Percentiles rank a stretch among this genome's conserved stretches.
These are phyloP conservation scores for Manduca sexta DNA, from an alignment of 1,140 invertebrate genomes.

Conservation along the genomic window DNA sequence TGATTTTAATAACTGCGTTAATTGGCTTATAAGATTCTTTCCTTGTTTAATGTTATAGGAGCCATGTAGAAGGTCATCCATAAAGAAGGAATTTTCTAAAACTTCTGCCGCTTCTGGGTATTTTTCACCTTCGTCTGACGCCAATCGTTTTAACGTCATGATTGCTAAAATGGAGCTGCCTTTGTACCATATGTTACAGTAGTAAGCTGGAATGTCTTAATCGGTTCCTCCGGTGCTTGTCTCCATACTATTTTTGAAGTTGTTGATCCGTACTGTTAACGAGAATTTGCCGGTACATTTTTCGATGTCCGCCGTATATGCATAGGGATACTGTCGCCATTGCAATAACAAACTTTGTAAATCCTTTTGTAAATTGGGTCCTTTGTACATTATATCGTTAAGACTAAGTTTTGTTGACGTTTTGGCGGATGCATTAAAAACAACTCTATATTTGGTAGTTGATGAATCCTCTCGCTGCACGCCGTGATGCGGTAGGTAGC, in stretches of 20 bases:
- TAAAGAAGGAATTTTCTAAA: constrained; percentile 14
- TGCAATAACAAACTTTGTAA: constrained; percentile 19
- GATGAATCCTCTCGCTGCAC: constrained; percentile 5
- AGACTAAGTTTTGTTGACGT: constrained; percentile 35
- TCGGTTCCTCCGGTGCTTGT: background rate
- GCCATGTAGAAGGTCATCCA: constrained; percentile 22
- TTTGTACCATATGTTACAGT: constrained; percentile 6
- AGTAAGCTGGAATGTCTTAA: background rate
- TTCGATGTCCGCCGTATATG: constrained; percentile 28
- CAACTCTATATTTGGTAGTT: constrained; percentile 50
- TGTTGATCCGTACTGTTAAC: constrained; percentile 9
- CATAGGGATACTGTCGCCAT: constrained; percentile 28
- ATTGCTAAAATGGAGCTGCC: constrained; percentile 2
- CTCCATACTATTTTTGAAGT: constrained; percentile 13
- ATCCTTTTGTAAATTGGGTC: constrained; percentile 52
- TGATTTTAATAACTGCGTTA: constrained; percentile 13
- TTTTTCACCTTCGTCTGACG: constrained; percentile 1
- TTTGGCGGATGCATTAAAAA: constrained; percentile 49
- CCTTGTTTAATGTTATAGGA: background rate
- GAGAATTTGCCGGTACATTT: constrained; percentile 32
- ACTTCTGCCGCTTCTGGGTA: constrained; percentile 6
- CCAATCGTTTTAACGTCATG: background rate
- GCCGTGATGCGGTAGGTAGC: constrained; percentile 11
- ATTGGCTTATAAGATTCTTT: constrained; percentile 5
- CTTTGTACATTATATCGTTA: constrained; percentile 43